Conservation (phyloP, 2,797 vertebrate genomes). For the Diglossa cyanea region DNA sequence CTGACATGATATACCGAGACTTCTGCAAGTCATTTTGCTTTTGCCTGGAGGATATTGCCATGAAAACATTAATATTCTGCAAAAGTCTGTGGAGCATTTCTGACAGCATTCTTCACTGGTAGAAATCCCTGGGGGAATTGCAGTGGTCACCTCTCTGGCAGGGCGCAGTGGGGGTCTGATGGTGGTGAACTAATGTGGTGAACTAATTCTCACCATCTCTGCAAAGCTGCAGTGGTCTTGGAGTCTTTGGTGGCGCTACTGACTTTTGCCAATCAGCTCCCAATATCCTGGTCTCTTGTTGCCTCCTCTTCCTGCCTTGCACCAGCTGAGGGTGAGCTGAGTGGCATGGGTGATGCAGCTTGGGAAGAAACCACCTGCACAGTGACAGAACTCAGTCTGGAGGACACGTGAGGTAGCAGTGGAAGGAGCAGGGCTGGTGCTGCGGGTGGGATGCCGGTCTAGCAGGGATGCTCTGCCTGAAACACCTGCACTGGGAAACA, state of each 20-base stretch:
- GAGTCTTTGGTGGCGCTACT: background rate
- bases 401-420: accelerated
- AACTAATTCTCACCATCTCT: background rate
- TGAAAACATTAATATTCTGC: conserved; percentile 59
- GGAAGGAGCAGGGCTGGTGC: background rate
- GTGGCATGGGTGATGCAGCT: background rate
- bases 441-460: accelerated
- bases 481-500: background rate
- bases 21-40: conserved; percentile 54
- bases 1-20: conserved; percentile 61
- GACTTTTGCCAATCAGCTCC: background rate
- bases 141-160: background rate
- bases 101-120: background rate
- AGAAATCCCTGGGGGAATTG: background rate
- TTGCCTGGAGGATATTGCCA: conserved; percentile 32
- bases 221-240: accelerated
- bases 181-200: background rate
- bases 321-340: background rate
- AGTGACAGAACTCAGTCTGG: background rate
- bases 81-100: conserved; percentile 19
- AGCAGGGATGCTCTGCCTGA: background rate
- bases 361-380: background rate
- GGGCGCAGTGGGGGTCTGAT: background rate
- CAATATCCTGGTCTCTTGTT: background rate
- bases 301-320: background rate